Base-by-base conservation (phyloP, 2,113 vertebrate species). In the Narcine bancroftii region DNA sequence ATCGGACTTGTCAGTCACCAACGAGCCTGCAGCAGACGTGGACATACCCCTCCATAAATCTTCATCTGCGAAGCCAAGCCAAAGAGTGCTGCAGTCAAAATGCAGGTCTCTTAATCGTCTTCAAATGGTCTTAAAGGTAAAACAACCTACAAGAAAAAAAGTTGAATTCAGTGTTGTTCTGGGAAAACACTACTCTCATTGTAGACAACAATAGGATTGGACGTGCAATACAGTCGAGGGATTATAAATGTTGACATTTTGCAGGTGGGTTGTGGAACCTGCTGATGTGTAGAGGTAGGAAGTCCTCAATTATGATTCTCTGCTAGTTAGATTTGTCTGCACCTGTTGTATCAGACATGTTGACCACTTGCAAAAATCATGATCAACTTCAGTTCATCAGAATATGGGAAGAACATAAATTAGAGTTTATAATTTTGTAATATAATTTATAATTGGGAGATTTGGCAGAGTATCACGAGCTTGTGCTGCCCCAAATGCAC, bases 51-150 rank as follows among this genome's bases (percentile, higher is more conserved):
- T n/a, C n/a, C n/a, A n/a, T n/a, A n/a, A n/a, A n/a, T n/a, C n/a
- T n/a, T n/a, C n/a, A n/a, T n/a, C n/a, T n/a, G n/a, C n/a, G n/a
- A n/a, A n/a, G n/a, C n/a, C n/a, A n/a, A n/a, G n/a, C n/a, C n/a
- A n/a, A n/a, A n/a, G 42, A 66, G 85, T 89, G 56, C 36, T 89
- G 56, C 85, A 65, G 85, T 89, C 15, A 56, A 53, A 65, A 65
- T 63, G 53, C 21, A 39, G 60, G 85, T 89, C 85, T 36, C 36
- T 42, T 89, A 63, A 89, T 66, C 60, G n/a, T 89, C 63, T 6
- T 56, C 85, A 89, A n/a, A 45, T 0, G 39, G 56, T 65, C 17
- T 83, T 83, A 53, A 83, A 83, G 79, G 79, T 83, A 83, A 47
- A 56, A 26, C 79, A 83, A 9, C 47, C 47, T 83, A 83, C 29